Evolutionary conservation across 64 coral and sea anemone species (phyloP), one percentile per base, ranked within the genome.

Genomic region (Porites lutea): DNA sequence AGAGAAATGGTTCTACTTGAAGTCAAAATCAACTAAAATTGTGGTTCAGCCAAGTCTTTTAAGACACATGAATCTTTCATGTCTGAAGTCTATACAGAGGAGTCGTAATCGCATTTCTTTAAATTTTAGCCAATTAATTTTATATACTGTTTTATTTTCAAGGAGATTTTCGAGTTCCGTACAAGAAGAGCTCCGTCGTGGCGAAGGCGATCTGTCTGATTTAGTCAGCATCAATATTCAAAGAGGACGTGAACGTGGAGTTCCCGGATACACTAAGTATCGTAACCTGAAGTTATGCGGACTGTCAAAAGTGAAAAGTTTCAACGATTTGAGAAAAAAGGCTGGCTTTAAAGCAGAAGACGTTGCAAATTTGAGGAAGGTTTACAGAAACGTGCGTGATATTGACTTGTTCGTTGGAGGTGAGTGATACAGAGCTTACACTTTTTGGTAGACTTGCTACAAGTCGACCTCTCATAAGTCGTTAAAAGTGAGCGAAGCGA

Each of bases 351-450:
- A 57, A 13, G 0, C 8, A 5, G 13, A 12, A 15, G 62, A 82
- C 23, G 65, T 83, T 1, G 18, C 13, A 10, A 82, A 63, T 16
- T 46, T 96, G 12, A 11, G 13, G 60, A 83, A 57, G 20, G 59
- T 50, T 5, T 92, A 92, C 51, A 0, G 4, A 0, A 37, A 85
- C 20, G 79, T 84, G 15, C 79, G 86, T 47, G 73, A 95, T 22
- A 59, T 95, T 6, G 93, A 95, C 48, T 79, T 95, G 4, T 95
- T 86, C 22, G 69, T 60, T 6, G 93, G 79, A 45, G 93, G 88
- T 19, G 53, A 85, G 12, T 48, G 27, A 37, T 37, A 37, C 27
- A 37, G 27, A 37, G 27, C 27, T 37, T 37, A 37, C 27, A 37
- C 27, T 37, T 37, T 37, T 37, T 37, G 27, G 27, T 37, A 37